Evolutionary conservation across 2,113 vertebrate species (phyloP), one percentile per base, ranked within the genome.

Genomic region (Lynx canadensis): DNA sequence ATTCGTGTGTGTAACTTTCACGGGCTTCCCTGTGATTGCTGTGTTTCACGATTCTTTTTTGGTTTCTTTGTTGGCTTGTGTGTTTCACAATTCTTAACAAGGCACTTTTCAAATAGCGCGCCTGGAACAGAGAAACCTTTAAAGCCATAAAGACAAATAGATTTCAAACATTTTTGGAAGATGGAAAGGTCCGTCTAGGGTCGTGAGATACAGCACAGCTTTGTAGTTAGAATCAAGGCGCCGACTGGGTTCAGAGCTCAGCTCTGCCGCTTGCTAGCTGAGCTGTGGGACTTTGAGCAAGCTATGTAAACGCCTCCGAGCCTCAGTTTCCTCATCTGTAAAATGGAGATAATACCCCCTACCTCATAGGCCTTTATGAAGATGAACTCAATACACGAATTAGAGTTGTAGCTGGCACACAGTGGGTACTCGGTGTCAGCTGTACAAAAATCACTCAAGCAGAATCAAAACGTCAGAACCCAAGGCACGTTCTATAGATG

Each of bases 151-250:
- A 86, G 19, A 65, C 8, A 63, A 60, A 33, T 80, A 45, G 60
- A 38, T 57, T 82, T 80, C 33, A 69, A 90, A 31, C 41, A 52
- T 69, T 94, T 92, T 66, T 85, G 76, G 69, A 94, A 93, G 36
- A 45, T 41, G 63, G 52, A 73, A 38, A 92, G 60, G 9, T 10
- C 50, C 9, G 7, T 29, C 23, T 25, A 27, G 50, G 33, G 4
- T 38, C 29, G 21, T 78, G 65, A 78, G 50, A 36, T n/a, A 74
- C 73, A 38, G 48, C 29, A 7, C 57, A 68, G 23, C n/a, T 82
- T 23, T 55, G 36, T 27, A 25, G 74, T 66, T 89, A 60, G 76
- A 91, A 55, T 63, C 55, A 45, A 23, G n/a, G 60, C 31, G 52
- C 14, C 21, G 60, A 33, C 48, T 81, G 18, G 21, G 23, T 45